Evolutionary conservation across 2,113 vertebrate genomes (phyloP).

Genomic region (Halichoeres trimaculatus): DNA sequence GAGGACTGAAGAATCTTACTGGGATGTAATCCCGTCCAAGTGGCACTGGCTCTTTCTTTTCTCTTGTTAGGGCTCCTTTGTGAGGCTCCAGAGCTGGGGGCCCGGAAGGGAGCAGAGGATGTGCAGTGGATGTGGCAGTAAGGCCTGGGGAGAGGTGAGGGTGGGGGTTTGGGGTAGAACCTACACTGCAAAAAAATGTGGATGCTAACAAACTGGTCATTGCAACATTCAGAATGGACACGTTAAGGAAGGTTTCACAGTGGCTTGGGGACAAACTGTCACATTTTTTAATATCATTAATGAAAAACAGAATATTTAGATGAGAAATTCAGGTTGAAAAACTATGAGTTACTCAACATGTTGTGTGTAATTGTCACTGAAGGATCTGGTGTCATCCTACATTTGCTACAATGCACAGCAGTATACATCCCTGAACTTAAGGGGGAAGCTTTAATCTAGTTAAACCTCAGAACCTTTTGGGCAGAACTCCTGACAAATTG

Average conservation of each 20-base stretch:
- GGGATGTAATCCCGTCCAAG: conserved; percentile 88
- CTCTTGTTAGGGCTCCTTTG: conserved; percentile 85
- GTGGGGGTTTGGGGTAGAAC: conserved; percentile 75
- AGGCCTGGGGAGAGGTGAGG: conserved; percentile 81
- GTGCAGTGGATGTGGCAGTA: conserved; percentile 87
- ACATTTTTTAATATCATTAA: no score
- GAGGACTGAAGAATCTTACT: conserved; percentile 84
- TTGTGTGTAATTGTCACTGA: neutral
- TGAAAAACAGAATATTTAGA: no score
- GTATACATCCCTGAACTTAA: no score
- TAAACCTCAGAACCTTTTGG: neutral
- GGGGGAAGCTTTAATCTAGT: neutral
- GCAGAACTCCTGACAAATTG: conserved; percentile 69
- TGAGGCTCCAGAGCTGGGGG: conserved; percentile 88
- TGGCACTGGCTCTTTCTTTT: conserved; percentile 86
- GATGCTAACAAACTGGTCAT: conserved; percentile 20
- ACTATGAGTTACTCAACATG: no score
- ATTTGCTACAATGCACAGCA: neutral
- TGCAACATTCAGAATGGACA: conserved; percentile 19
- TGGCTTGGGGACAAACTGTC: no score
- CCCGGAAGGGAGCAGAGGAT: conserved; percentile 86
- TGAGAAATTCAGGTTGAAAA: no score
- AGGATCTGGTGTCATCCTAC: neutral
- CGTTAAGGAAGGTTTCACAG: neutral
- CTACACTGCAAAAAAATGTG: conserved; percentile 38